These are phyloP conservation scores for Lagopus muta DNA, from an alignment of 2,113 vertebrate species.

Conservation along the genomic window DNA sequence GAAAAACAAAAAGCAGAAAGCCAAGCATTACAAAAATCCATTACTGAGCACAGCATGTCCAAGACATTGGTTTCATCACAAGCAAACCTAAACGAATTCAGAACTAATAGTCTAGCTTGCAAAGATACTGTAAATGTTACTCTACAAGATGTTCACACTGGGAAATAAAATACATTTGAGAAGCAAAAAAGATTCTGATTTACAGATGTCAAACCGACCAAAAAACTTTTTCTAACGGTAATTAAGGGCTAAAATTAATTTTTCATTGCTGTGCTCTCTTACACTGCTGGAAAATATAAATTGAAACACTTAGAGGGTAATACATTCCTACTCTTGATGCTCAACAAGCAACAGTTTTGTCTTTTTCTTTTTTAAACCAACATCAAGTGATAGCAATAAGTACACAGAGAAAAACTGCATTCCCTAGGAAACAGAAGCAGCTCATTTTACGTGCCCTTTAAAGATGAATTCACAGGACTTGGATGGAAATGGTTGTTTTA, in stretches of 20 bases:
- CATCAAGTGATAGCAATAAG: background rate
- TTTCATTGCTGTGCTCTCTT: background rate
- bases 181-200: background rate
- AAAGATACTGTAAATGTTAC: background rate
- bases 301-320: background rate
- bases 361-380: background rate
- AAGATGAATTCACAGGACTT: background rate
- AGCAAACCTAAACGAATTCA: background rate
- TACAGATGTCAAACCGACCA: background rate
- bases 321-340: background rate
- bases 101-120: background rate
- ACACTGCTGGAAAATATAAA: background rate
- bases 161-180: background rate
- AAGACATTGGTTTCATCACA: background rate
- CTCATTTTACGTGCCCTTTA: background rate
- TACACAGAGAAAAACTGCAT: background rate
- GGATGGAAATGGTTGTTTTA: background rate
- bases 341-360: background rate
- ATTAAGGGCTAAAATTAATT: background rate
- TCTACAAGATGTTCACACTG: background rate
- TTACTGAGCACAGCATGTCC: accelerated
- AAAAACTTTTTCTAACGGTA: background rate
- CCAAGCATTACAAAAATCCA: background rate
- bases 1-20: background rate
- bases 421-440: background rate